Percentiles rank a stretch among this genome's conserved stretches.
These are phyloP conservation scores for Drosophila nebulosa DNA, from an alignment of 1,140 invertebrate genomes.

Conservation along the genomic window DNA sequence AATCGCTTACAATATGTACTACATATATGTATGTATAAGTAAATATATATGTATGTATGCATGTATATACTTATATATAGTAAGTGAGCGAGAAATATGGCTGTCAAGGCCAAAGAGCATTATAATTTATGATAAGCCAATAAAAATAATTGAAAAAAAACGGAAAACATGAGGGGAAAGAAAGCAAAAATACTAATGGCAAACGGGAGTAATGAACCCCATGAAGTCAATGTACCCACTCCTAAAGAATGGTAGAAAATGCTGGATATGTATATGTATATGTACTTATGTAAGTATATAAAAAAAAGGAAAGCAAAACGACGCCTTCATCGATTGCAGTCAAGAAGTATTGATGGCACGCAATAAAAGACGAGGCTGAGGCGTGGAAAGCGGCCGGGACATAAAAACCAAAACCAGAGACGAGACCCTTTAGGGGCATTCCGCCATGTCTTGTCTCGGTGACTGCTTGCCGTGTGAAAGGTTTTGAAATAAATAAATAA, in stretches of 20 bases:
- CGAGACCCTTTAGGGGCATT: conserved; percentile 37
- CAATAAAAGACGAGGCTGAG: conserved; percentile 46
- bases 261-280: not conserved
- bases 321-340: conserved; percentile 21
- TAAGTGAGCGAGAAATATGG: conserved; percentile 34
- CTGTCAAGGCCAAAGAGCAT: conserved; percentile 43
- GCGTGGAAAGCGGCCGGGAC: not conserved
- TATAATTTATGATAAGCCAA: conserved; percentile 70
- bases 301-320: not conserved
- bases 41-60: not conserved
- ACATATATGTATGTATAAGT: not conserved
- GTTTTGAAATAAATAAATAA: conserved; percentile 56
- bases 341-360: conserved; percentile 46
- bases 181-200: not conserved
- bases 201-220: conserved; percentile 43
- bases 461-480: conserved; percentile 46
- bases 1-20: conserved; percentile 9
- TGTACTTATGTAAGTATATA: not conserved
- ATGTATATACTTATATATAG: not conserved
- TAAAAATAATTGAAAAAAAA: conserved; percentile 75
- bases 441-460: conserved; percentile 20
- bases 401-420: conserved; percentile 30
- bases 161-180: conserved; percentile 16
- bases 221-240: conserved; percentile 23
- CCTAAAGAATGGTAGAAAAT: conserved; percentile 3